Conservation (phyloP, 2,797 vertebrate genomes). For the Poecilia gillii region DNA sequence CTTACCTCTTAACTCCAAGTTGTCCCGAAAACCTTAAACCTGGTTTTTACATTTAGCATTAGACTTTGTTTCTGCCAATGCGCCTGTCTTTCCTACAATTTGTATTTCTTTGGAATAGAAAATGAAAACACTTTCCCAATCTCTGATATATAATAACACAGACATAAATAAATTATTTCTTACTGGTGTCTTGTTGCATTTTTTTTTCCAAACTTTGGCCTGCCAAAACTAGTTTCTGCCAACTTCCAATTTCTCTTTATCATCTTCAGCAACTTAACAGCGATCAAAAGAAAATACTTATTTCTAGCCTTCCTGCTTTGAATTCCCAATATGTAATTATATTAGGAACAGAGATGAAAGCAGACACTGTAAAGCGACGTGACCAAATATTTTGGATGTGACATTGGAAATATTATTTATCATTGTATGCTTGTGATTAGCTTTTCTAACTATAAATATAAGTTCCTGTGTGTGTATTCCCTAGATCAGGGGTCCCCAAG, state of each 20-base stretch:
- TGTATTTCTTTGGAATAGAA: constrained; percentile 2
- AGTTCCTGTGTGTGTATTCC: neutral
- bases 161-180: neutral
- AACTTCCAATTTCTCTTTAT: neutral
- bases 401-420: neutral
- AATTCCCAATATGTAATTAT: neutral
- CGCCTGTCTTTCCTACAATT: neutral
- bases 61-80: neutral
- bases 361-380: neutral
- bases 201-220: neutral
- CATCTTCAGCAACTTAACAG: neutral
- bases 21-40: neutral
- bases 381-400: neutral
- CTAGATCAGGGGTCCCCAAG: neutral
- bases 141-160: neutral
- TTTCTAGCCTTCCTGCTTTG: neutral
- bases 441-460: neutral
- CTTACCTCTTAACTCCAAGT: constrained; percentile 8
- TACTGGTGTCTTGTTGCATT: neutral
- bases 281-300: neutral
- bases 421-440: neutral
- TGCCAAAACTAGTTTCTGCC: neutral
- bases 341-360: neutral
- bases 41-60: neutral
- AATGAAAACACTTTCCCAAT: neutral